Evolutionary conservation across 92 coral and sea anemone species (phyloP), one percentile per base, ranked within the genome.

Genomic region (Parazoanthus atlanticus): DNA sequence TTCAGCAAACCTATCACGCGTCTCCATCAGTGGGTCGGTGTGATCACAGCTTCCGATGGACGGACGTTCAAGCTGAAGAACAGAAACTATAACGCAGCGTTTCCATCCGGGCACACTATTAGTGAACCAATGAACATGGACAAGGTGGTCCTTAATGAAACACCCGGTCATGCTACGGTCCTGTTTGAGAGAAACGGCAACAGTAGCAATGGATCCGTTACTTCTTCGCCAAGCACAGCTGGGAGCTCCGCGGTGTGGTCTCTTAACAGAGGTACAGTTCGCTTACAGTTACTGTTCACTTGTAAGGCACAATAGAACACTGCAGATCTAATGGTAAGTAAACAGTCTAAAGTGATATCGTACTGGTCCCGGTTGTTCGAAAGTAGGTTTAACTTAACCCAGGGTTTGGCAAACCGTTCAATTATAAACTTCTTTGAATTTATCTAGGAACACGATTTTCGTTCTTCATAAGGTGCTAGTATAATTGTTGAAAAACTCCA

Each of bases 1-100:
- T 85, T 85, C 65, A 34, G 89, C 16, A 82, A 86, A 78, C 91
- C 81, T 32, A 79, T 88, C 52, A 26, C 65, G 54, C 58, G 73
- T 17, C 56, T 88, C 36, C 69, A 88, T 13, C 80, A 79, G 71
- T 88, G 91, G 91, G 75, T 64, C 36, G 88, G 86, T 13, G 82
- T 30, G 38, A 81, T 88, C 66, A 65, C 65, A 21, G 78, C 77
- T 21, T 29, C 23, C 9, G 86, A 80, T 40, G 84, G 82, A 67
- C 30, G 49, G 54, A 74, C 21, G 84, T 77, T 87, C 70, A 75
- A 46, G 12, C 82, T 87, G 41, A 82, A 78, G 76, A 87, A 77
- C 56, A 81, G 36, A 26, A 43, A 78, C 46, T 87, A 82, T 74
- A 87, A 87, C 74, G 89, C 89, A 8, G 76, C 30, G 74, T 78